Evolutionary conservation across 1,140 invertebrate genomes (phyloP).

Genomic region (Triops longicaudatus): DNA sequence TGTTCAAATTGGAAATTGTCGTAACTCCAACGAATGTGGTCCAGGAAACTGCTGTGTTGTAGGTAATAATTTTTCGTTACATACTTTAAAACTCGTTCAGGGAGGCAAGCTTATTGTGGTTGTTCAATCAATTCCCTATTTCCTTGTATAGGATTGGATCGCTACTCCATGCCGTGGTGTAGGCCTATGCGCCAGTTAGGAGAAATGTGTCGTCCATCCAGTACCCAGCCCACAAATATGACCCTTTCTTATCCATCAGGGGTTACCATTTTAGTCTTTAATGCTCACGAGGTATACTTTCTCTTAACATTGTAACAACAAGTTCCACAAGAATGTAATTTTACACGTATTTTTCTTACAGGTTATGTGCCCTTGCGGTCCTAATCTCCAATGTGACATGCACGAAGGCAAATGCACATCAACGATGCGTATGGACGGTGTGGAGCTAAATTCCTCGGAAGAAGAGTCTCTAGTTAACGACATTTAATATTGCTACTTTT

Average conservation of each 20-base stretch:
- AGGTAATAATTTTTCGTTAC: constrained; percentile 19
- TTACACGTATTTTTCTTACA: not conserved
- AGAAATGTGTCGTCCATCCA: constrained; percentile 21
- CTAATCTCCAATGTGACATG: not conserved
- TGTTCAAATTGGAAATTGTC: constrained; percentile 19
- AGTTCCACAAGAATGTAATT: no score
- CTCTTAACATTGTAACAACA: no score
- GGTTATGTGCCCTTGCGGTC: not conserved
- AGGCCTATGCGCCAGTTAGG: constrained; percentile 19
- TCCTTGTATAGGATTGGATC: constrained; percentile 17
- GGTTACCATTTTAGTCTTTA: not conserved
- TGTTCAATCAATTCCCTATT: not conserved
- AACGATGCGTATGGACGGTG: not conserved
- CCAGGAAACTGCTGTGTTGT: constrained; percentile 20
- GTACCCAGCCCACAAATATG: not conserved
- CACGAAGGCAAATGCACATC: not conserved
- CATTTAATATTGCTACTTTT: not conserved
- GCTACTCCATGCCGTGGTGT: constrained; percentile 25
- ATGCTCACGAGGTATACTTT: not conserved
- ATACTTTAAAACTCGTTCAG: not conserved
- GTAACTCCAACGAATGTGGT: constrained; percentile 19
- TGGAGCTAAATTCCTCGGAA: not conserved
- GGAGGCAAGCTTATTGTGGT: not conserved
- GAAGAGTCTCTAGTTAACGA: not conserved
- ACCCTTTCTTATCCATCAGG: not conserved